phyloP scores from a whole-genome alignment of 2,113 vertebrate species.

The Nesoenas mayeri region DNA sequence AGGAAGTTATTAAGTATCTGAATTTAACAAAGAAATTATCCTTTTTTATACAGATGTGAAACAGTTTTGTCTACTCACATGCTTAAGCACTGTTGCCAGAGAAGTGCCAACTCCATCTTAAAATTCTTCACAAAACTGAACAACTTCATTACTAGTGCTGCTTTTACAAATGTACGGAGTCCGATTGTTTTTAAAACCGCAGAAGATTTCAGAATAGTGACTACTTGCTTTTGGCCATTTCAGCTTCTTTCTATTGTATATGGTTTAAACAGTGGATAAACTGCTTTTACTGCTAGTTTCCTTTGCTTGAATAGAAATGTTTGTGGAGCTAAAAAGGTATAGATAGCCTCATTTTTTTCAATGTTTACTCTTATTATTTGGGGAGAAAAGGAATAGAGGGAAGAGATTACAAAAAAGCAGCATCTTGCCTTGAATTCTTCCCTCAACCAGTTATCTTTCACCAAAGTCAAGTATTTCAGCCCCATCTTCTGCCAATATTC shows the following conservation, averaged over 20 bases:
- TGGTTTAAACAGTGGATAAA: not conserved
- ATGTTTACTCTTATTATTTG: not conserved
- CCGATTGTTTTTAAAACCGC: not conserved
- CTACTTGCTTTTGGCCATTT: not conserved
- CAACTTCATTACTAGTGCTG: not conserved
- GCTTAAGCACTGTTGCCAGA: not conserved
- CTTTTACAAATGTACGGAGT: not conserved
- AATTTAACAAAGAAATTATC: not conserved
- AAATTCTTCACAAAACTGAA: not conserved
- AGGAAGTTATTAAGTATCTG: accelerated
- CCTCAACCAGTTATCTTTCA: not conserved
- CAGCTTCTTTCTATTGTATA: not conserved
- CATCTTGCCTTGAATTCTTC: not conserved
- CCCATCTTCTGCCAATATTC: not conserved
- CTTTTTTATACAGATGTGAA: not conserved
- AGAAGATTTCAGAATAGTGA: not conserved
- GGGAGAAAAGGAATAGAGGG: not conserved
- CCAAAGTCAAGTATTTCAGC: not conserved
- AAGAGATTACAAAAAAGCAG: not conserved
- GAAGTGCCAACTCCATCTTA: not conserved
- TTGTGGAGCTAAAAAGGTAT: not conserved
- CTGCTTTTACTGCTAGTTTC: not conserved
- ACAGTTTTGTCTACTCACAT: not conserved
- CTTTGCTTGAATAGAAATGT: not conserved
- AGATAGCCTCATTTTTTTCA: not conserved